Evolutionary conservation across 1,140 invertebrate genomes (phyloP).

Genomic region (Saccostrea glomerata): DNA sequence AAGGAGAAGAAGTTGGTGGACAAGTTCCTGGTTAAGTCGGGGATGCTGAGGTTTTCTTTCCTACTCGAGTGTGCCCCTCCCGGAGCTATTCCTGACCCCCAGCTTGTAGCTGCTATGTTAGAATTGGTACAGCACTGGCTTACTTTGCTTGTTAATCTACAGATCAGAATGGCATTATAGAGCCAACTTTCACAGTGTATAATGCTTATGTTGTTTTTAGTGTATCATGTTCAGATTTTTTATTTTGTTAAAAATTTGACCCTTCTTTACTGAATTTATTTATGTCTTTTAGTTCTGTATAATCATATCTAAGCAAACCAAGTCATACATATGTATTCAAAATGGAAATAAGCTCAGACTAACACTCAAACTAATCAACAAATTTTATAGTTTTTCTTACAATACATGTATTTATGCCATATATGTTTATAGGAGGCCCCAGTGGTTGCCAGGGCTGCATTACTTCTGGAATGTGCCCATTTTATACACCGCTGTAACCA

Average conservation of each 20-base stretch:
- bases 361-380: not conserved
- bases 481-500: conserved; percentile 98
- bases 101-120: conserved; percentile 95
- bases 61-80: conserved; percentile 96
- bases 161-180: too few relatives aligned
- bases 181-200: too few relatives aligned
- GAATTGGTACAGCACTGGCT: conserved; percentile 88
- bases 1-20: conserved; percentile 77
- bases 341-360: too few relatives aligned
- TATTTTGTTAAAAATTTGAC: too few relatives aligned
- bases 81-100: conserved; percentile 95
- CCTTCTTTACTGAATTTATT: too few relatives aligned
- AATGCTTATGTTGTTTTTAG: too few relatives aligned
- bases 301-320: too few relatives aligned
- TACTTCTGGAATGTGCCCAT: conserved; percentile 96
- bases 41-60: conserved; percentile 79
- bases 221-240: too few relatives aligned
- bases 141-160: not conserved
- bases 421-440: conserved; percentile 91
- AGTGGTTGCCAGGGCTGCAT: conserved; percentile 91
- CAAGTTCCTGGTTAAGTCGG: conserved; percentile 76
- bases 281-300: too few relatives aligned
- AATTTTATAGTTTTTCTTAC: not conserved
- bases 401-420: not conserved
- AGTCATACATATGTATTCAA: too few relatives aligned